A percentile compares a stretch with the other conserved stretches of the same genome.
phyloP scores from a whole-genome alignment of 1,140 invertebrate species.

The Agrilus planipennis region DNA sequence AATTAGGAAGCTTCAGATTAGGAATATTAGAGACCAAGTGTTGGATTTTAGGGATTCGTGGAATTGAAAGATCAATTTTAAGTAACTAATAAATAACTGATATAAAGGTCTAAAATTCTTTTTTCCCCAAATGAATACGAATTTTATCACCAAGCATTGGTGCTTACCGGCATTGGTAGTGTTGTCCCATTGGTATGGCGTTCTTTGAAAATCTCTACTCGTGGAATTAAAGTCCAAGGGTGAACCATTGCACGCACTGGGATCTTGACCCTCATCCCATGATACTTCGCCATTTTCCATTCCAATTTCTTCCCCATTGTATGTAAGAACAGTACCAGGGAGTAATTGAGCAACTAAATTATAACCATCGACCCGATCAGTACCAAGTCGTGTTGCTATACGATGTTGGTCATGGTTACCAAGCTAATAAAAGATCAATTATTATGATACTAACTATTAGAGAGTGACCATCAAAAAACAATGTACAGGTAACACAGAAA shows the following conservation, averaged over 20 bases:
- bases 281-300: slow-evolving; percentile 46
- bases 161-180: slow-evolving; percentile 43
- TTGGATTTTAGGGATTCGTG: too few relatives aligned
- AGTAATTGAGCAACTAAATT: slow-evolving; percentile 39
- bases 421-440: slow-evolving; percentile 22
- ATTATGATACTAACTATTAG: too few relatives aligned
- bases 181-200: slow-evolving; percentile 63
- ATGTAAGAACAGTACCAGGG: slow-evolving; percentile 54
- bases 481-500: too few relatives aligned
- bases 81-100: too few relatives aligned
- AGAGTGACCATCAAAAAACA: too few relatives aligned
- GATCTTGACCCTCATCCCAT: slow-evolving; percentile 38
- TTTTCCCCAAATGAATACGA: too few relatives aligned
- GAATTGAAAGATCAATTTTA: too few relatives aligned
- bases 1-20: too few relatives aligned
- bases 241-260: slow-evolving; percentile 28
- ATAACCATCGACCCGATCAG: slow-evolving; percentile 35
- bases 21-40: too few relatives aligned
- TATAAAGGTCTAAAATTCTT: too few relatives aligned
- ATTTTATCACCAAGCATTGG: too few relatives aligned
- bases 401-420: slow-evolving; percentile 43
- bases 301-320: slow-evolving; percentile 58
- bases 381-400: slow-evolving; percentile 35
- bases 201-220: slow-evolving; percentile 38
- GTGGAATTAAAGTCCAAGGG: slow-evolving; percentile 7